Evolutionary conservation across 2,888 invertebrate genomes (phyloP).

Genomic region (Dynastes tityus): DNA sequence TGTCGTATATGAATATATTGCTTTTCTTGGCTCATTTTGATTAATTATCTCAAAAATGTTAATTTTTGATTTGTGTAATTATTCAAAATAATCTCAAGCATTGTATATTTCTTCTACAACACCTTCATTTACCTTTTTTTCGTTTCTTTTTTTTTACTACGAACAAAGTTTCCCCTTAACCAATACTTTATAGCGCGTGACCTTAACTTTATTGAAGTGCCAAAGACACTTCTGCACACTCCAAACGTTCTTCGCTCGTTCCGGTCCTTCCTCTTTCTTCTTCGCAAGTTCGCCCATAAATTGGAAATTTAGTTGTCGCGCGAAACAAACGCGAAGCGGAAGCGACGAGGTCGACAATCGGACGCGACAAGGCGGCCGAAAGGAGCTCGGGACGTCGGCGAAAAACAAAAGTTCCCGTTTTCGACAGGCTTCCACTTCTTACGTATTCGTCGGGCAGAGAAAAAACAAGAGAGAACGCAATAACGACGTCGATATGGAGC

Average conservation of each 20-base stretch:
- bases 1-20: too few species aligned
- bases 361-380: conserved; percentile 5
- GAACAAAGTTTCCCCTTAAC: too few species aligned
- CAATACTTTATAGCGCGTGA: conserved; percentile 24
- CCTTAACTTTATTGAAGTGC: conserved; percentile 35
- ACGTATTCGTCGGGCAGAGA: not conserved
- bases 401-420: too few species aligned
- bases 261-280: too few species aligned
- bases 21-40: too few species aligned
- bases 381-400: not conserved
- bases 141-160: too few species aligned
- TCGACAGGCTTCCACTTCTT: not conserved
- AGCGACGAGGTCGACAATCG: conserved; percentile 20
- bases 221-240: conserved; percentile 28
- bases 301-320: conserved; percentile 41
- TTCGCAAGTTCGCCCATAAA: conserved; percentile 34
- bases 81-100: too few species aligned
- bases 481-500: conserved; percentile 25
- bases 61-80: too few species aligned
- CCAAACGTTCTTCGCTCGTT: too few species aligned
- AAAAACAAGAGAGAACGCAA: conserved; percentile 5
- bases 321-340: conserved; percentile 45
- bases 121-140: too few species aligned
- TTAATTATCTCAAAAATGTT: too few species aligned
- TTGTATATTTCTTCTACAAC: too few species aligned